Evolutionary conservation across 1,140 invertebrate genomes (phyloP), one percentile per base, ranked within the genome.

Genomic region (Panagrolaimus sp.): DNA sequence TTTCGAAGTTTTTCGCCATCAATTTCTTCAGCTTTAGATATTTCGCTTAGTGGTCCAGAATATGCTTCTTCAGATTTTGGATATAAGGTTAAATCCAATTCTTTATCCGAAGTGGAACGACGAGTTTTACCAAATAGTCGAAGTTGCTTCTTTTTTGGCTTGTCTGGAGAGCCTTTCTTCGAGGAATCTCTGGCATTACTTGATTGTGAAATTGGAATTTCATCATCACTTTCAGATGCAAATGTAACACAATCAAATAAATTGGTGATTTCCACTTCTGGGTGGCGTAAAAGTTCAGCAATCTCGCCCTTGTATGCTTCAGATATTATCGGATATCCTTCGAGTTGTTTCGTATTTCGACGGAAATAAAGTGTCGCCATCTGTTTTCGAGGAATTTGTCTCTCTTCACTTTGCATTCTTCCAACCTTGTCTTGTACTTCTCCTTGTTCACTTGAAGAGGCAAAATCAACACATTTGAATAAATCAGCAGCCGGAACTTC

Each of bases 231-330:
- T 38, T 2, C 31, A 38, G 51, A 57, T 20, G 27, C 51, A 16
- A 57, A 57, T 2, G 51, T 20, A 13, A 57, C 27, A 8, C 20
- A 11, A 16, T 57, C 51, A 20, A 57, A 57, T 27, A 57, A 16
- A 27, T 57, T 27, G 9, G 20, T 27, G 1, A 16, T 25, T 16
- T 57, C 27, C 9, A 27, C 51, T 70, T 31, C 63, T 46, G 16
- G 57, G 43, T n/a, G 51, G 4, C 11, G 48, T 8, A 14, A 43
- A 0, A 14, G 25, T 20, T 67, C 61, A 31, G 67, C 69, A 9
- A 42, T 66, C 16, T 70, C 69, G 20, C 61, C 73, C 66, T 72
- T 73, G 63, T 53, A 67, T 13, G 38, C 43, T 45, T 69, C 63
- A 13, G 67, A 64, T 9, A 27, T 42, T 5, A 45, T 38, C 5